phyloP scores from a whole-genome alignment of 1,140 invertebrate genomes.

The Aphelenchoides besseyi region DNA sequence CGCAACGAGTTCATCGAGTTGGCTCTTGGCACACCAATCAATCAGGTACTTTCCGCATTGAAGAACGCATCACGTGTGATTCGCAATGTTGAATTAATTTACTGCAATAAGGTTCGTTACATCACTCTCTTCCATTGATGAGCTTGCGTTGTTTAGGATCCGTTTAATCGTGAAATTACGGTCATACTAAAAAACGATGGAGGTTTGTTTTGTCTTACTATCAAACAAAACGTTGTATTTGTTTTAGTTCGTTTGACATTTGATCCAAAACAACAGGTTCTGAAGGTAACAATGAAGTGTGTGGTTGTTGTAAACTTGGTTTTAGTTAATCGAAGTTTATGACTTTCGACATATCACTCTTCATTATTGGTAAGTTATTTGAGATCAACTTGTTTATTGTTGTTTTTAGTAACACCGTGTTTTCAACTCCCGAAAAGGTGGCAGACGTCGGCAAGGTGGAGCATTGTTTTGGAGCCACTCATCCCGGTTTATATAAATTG shows the following conservation, averaged over 20 bases:
- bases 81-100: constrained; percentile 53
- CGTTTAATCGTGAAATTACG: constrained; percentile 53
- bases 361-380: constrained; percentile 43
- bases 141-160: constrained; percentile 45
- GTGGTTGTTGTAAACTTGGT: not conserved
- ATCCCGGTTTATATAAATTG: constrained; percentile 50
- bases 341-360: constrained; percentile 55
- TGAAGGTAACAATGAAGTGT: constrained; percentile 38
- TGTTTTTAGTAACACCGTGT: constrained; percentile 47
- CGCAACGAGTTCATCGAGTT: constrained; percentile 57
- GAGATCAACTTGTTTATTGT: not conserved
- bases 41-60: constrained; percentile 54
- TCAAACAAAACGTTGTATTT: too few relatives aligned
- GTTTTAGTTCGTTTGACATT: constrained; percentile 56
- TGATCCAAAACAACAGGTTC: constrained; percentile 46
- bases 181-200: constrained; percentile 56
- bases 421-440: constrained; percentile 49
- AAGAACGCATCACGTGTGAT: constrained; percentile 51
- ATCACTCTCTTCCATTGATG: too few relatives aligned
- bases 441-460: constrained; percentile 56
- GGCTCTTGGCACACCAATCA: constrained; percentile 56
- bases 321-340: constrained; percentile 59
- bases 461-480: constrained; percentile 59
- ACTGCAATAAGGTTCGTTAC: constrained; percentile 58
- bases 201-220: too few relatives aligned